These are phyloP conservation scores for Camponotus pennsylvanicus DNA, from an alignment of 1,140 invertebrate genomes.

Conservation along the genomic window DNA sequence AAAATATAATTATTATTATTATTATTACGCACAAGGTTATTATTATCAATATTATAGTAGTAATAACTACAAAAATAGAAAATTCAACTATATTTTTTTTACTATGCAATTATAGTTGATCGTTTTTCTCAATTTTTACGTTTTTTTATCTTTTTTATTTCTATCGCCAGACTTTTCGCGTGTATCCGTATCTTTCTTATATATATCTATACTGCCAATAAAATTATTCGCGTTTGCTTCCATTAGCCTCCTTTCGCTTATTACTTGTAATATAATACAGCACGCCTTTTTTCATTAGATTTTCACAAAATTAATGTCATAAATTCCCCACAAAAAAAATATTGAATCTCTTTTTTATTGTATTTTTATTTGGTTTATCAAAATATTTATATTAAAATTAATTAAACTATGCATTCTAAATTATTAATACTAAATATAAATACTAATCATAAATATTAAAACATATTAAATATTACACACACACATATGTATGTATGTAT, in stretches of 20 bases:
- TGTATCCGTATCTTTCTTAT: neutral
- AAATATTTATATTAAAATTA: neutral
- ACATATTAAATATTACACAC: neutral
- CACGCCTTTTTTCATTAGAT: neutral
- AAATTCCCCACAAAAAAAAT: neutral
- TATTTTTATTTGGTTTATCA: neutral
- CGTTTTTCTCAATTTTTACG: too few species aligned
- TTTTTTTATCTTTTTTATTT: conserved; percentile 40
- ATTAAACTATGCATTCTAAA: neutral
- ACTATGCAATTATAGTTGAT: too few species aligned
- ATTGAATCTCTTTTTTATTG: neutral
- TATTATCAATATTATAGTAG: too few species aligned
- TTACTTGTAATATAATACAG: conserved; percentile 44
- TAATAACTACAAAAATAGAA: too few species aligned
- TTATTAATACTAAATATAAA: neutral
- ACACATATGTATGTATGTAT: neutral
- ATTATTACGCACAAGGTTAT: too few species aligned
- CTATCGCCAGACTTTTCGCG: neutral
- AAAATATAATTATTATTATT: too few species aligned
- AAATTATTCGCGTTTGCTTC: conserved; percentile 39
- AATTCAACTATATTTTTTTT: too few species aligned
- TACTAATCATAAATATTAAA: neutral
- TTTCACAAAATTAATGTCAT: neutral
- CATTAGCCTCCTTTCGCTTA: conserved; percentile 43
- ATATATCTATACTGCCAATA: neutral